Evolutionary conservation across 2,888 invertebrate genomes (phyloP).

Genomic region (Molorchus minor): DNA sequence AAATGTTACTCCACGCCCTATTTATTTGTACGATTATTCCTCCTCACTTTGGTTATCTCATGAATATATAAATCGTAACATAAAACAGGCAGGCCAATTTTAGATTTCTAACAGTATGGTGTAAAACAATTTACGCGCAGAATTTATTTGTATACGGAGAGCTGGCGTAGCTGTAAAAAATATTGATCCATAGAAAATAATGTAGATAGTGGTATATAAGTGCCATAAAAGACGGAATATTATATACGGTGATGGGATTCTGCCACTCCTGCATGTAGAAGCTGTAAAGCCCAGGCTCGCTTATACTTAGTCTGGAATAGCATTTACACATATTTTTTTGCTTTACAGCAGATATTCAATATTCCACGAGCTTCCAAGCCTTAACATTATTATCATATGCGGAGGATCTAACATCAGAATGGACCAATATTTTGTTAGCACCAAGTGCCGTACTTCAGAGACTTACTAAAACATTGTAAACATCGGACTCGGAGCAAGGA

Average conservation of each 20-base stretch:
- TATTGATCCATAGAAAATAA: conserved; percentile 25
- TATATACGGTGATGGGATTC: conserved; percentile 32
- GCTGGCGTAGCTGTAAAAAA: conserved; percentile 5
- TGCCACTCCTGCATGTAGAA: conserved; percentile 23
- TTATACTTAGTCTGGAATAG: conserved; percentile 23
- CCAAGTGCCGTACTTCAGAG: too few species aligned
- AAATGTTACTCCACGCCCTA: conserved; percentile 14
- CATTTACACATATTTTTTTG: conserved; percentile 26
- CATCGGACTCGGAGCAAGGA: too few species aligned
- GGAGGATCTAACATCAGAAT: too few species aligned
- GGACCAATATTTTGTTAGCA: too few species aligned
- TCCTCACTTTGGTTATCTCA: conserved; percentile 18
- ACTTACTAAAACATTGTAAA: too few species aligned
- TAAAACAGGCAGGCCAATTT: conserved; percentile 22
- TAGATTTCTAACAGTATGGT: conserved; percentile 24
- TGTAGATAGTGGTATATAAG: conserved; percentile 23
- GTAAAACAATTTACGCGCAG: conserved; percentile 23
- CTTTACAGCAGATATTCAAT: conserved; percentile 19
- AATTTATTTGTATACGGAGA: conserved; percentile 17
- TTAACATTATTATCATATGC: too few species aligned
- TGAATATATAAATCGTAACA: conserved; percentile 25
- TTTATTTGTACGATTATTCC: conserved; percentile 25
- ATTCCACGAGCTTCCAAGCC: too few species aligned
- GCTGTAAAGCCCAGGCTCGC: conserved; percentile 30
- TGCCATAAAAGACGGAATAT: conserved; percentile 29